Percentiles rank a stretch among this genome's conserved stretches.
phyloP scores from a whole-genome alignment of 1,140 invertebrate genomes.

The Camponotus floridanus region DNA sequence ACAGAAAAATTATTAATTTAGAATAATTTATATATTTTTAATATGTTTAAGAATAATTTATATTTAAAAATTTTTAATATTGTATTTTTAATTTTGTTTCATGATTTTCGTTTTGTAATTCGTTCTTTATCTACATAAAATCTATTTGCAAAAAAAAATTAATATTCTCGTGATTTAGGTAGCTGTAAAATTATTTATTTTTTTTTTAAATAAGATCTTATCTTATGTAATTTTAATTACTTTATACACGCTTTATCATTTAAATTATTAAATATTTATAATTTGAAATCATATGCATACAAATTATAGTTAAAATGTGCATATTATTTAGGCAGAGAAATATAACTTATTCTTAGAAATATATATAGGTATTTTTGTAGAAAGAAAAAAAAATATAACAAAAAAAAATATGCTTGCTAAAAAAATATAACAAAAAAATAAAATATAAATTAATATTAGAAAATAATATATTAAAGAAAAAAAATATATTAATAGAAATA shows the following conservation, averaged over 20 bases:
- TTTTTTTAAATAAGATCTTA: background rate
- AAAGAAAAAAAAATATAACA: too few species aligned
- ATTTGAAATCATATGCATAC: too few species aligned
- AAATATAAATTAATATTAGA: too few species aligned
- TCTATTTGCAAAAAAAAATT: background rate
- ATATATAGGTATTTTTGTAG: too few species aligned
- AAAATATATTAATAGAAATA: too few species aligned
- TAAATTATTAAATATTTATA: background rate
- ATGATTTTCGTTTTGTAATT: background rate
- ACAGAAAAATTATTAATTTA: too few species aligned
- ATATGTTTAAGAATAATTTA: background rate
- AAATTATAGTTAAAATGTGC: background rate
- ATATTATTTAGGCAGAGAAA: constrained; percentile 8
- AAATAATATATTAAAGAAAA: too few species aligned
- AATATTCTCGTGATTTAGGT: background rate
- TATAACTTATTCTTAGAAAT: background rate
- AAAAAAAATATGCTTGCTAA: too few species aligned
- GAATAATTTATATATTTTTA: too few species aligned
- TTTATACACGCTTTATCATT: background rate
- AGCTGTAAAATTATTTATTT: background rate
- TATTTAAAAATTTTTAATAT: background rate
- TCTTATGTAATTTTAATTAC: constrained; percentile 23
- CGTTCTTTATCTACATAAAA: background rate
- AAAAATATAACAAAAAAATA: too few species aligned
- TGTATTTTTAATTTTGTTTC: too few species aligned